Base-by-base conservation (phyloP, 2,888 invertebrate genomes). In the Parapristionchus giblindavisi region DNA sequence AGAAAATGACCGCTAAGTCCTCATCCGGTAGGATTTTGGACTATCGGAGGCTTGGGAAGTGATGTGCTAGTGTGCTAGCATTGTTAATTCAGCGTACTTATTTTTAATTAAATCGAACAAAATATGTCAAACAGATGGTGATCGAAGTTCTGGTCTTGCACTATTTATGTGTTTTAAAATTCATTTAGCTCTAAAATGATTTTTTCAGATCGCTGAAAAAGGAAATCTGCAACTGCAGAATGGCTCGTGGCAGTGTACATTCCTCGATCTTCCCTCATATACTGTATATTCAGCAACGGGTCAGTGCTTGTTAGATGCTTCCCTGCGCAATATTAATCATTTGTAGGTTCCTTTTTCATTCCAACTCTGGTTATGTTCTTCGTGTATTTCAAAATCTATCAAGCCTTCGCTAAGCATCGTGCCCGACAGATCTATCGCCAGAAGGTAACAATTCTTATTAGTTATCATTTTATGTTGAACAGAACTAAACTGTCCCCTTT, bases 321-420 rank as follows among this genome's bases (percentile, higher is more conserved):
- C n/a, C n/a, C n/a, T n/a, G n/a, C n/a, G n/a, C 54, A 6, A 54
- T 54, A 43, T 14, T 43, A 43, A 43, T 43, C 17, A 43, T 14
- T 29, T 60, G 40, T 27, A 63, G 90, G 98, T 85, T 98, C 97
- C 87, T 99, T 99, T 92, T 99, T 96, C 92, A 95, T 99, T 89
- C 99, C 99, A 78, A 95, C 96, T 88, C 94, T 96, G 89, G 96
- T 99, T 89, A 98, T 99, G 97, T 96, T 98, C 88, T 96, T 98
- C 91, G 98, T 99, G 79, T 99, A 99, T 91, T 96, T 96, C 90
- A 92, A 96, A 90, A 98, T 99, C 91, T 99, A 96, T 77, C 84
- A 85, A 76, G 88, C 88, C 0, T 88, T 88, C 75, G 87, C 89
- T 77, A 83, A 89, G 82, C 87, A 87, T 85, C 77, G 88, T 84